Evolutionary conservation across 2,888 invertebrate species (phyloP).

Genomic region (Parochlus steinenii): DNA sequence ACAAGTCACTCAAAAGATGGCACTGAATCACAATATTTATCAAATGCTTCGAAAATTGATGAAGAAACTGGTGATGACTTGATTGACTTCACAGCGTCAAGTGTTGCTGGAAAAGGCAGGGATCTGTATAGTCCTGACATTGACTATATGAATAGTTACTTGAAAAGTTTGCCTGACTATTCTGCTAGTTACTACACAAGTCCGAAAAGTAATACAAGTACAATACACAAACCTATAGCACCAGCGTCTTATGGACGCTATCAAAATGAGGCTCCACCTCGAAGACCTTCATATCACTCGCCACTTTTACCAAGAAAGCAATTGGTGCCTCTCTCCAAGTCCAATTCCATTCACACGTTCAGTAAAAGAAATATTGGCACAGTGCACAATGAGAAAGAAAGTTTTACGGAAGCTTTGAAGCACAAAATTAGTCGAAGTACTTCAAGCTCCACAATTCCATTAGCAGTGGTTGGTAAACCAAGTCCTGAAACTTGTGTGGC

Average conservation of each 20-base stretch:
- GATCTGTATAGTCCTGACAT: conserved; percentile 30
- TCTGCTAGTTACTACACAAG: too few species aligned
- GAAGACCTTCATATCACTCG: background rate
- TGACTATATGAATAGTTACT: conserved; percentile 31
- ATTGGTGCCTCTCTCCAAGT: conserved; percentile 22
- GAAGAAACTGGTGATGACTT: conserved; percentile 4
- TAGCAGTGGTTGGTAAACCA: too few species aligned
- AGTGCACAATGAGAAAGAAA: background rate
- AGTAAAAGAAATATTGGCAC: conserved; percentile 13
- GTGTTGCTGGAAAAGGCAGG: conserved; percentile 9
- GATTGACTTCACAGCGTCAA: conserved; percentile 8
- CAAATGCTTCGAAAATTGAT: too few species aligned
- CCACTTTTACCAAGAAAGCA: conserved; percentile 5
- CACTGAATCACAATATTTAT: too few species aligned
- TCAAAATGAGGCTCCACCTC: background rate
- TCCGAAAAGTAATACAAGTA: conserved; percentile 4
- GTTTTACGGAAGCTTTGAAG: conserved; percentile 3
- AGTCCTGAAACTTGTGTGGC: too few species aligned
- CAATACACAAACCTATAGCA: background rate
- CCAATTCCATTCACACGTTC: conserved; percentile 25
- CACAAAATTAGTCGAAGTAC: conserved; percentile 25
- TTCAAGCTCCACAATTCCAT: conserved; percentile 26
- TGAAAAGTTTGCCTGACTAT: conserved; percentile 31
- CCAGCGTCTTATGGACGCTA: background rate
- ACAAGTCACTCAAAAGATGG: too few species aligned